Evolutionary conservation across 2,888 invertebrate species (phyloP), one percentile per base, ranked within the genome.

Genomic region (Orchesella flavescens): DNA sequence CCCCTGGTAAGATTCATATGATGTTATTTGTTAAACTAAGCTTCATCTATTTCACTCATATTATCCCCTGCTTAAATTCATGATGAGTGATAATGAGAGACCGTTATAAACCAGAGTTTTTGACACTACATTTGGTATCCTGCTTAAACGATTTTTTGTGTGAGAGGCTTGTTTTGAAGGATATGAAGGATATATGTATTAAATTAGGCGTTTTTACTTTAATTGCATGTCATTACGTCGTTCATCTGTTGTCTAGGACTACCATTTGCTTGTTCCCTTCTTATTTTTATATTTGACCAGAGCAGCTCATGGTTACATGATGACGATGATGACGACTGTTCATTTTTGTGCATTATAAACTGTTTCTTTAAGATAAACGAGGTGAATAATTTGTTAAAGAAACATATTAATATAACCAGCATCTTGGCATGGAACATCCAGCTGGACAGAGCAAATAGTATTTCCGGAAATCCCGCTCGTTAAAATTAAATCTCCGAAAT

Each of bases 1-100:
- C 88, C 80, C 88, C 88, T 84, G 89, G 89, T 89, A 86, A 86
- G 76, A 65, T 49, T n/a, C 12, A 49, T 12, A 15, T 49, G n/a
- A 49, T 10, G 10, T 49, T 53, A 17, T 34, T 34, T 34, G 7
- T 34, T 4, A 34, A 34, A 34, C 34, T 34, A 34, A 34, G 34
- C 34, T 34, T 34, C 34, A 34, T 34, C 34, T 34, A 4, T 7
- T 4, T 34, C 34, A 34, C 34, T n/a, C n/a, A 34, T 7, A 7
- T 34, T 34, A 34, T 34, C 34, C 34, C 34, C 7, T 34, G 34
- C 7, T 34, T 2, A 7, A 34, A 34, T 34, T 7, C 34, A 34
- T 34, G 34, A 34, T 34, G 34, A 34, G 34, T 34, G 34, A 4
- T 34, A 34, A 4, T 34, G 34, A 34, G 34, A 34, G 34, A 34